Base-by-base conservation (phyloP, 2,888 invertebrate genomes). In the Hydrotaea diabolus region DNA sequence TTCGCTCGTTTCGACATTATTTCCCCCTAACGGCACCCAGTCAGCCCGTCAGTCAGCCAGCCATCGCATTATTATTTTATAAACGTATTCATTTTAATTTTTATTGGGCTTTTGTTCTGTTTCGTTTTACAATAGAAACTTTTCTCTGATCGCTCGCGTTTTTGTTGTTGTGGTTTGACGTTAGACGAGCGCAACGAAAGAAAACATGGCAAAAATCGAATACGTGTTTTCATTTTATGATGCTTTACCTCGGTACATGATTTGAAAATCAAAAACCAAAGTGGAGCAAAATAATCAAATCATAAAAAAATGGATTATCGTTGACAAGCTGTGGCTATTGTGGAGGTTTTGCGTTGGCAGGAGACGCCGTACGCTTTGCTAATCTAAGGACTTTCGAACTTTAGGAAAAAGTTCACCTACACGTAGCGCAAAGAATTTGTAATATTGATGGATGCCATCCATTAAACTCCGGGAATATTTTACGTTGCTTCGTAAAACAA, bases 31-130 rank as follows among this genome's bases (percentile, higher is more conserved):
- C 7, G 31, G 31, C 31, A 31, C 7, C 31, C 31, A 31, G 31
- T 31, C 26, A 62, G 62, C n/a, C n/a, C n/a, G n/a, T 36, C 31
- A 62, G 15, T n/a, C 62, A 62, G n/a, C 62, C 62, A 90, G 89
- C 89, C 89, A 88, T 90, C 79, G 88, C 88, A 90, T 91, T 91
- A 90, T 89, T 90, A 90, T 91, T 90, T 90, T 90, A 89, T 88
- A 90, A 90, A 89, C 90, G 90, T 87, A 87, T 87, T 90, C 87
- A 88, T 89, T 90, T 90, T 89, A 88, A 91, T 89, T 90, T 90
- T 90, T 91, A 89, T 90, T 91, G 90, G 88, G 77, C 87, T 89
- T 87, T 57, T 77, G 26, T 75, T 21, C 11, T 59, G 69, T 73
- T 73, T 59, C 2, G 15, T 43, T 74, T 59, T 69, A 19, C 43